These are phyloP conservation scores for Crioceris asparagi DNA, from an alignment of 2,888 invertebrate genomes.

Conservation along the genomic window DNA sequence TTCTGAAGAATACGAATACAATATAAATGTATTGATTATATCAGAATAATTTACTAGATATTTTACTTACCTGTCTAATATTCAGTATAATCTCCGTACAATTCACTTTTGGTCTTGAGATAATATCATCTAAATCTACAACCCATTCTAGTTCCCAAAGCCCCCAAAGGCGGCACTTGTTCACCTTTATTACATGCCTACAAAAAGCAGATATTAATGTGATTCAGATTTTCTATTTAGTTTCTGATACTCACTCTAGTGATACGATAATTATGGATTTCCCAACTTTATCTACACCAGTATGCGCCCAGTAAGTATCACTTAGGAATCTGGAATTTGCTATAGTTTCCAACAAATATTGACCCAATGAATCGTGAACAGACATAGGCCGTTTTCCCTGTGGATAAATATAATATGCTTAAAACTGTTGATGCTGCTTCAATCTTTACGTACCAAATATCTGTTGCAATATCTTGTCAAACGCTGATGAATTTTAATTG, in stretches of 20 bases:
- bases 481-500: constrained; percentile 52
- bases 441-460: constrained; percentile 47
- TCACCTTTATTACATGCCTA: constrained; percentile 64
- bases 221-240: neutral
- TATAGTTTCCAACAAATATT: constrained; percentile 51
- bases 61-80: constrained; percentile 55
- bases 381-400: constrained; percentile 68
- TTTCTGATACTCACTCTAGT: constrained; percentile 45
- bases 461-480: constrained; percentile 60
- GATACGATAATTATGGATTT: constrained; percentile 58
- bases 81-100: constrained; percentile 54
- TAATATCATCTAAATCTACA: constrained; percentile 58
- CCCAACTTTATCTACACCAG: constrained; percentile 49
- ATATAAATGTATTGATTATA: neutral
- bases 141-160: constrained; percentile 71
- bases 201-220: constrained; percentile 15
- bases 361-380: constrained; percentile 57
- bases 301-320: constrained; percentile 62
- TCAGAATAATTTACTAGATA: constrained; percentile 17
- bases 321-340: constrained; percentile 54
- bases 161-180: constrained; percentile 57
- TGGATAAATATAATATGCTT: constrained; percentile 17
- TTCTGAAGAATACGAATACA: neutral
- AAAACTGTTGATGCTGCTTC: too few relatives aligned
- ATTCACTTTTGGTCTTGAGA: constrained; percentile 47